Evolutionary conservation across 1,140 invertebrate species (phyloP).

Genomic region (Lineus longissimus): DNA sequence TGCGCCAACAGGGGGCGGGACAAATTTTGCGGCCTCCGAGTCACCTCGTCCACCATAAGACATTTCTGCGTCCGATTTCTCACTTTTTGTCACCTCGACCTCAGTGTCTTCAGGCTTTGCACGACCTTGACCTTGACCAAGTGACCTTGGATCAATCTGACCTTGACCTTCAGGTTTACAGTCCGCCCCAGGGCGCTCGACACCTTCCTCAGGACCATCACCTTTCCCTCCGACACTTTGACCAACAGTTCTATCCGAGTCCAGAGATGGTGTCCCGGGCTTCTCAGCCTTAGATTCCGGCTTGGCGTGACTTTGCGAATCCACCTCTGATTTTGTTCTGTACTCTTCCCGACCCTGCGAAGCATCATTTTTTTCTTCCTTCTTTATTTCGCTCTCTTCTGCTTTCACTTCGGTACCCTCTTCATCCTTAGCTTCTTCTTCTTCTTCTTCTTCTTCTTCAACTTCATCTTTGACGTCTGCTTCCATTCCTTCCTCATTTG

Average conservation of each 20-base stretch:
- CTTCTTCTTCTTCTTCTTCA: neutral
- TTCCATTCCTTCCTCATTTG: neutral
- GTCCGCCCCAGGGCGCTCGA: neutral
- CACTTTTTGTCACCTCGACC: neutral
- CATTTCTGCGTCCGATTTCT: neutral
- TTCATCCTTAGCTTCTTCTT: neutral
- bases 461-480: neutral
- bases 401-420: neutral
- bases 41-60: neutral
- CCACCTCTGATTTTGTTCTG: neutral
- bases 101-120: neutral
- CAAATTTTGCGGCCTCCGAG: neutral
- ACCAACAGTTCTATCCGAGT: neutral
- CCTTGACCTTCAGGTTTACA: neutral
- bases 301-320: neutral
- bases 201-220: neutral
- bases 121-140: too few species aligned
- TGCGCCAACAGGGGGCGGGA: neutral
- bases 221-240: neutral
- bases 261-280: neutral
- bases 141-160: too few species aligned
- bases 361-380: neutral
- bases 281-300: neutral
- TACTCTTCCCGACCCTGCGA: neutral
- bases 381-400: neutral